Evolutionary conservation across 2,797 vertebrate genomes (phyloP).

Genomic region (Sebastiscus albofasciatus): DNA sequence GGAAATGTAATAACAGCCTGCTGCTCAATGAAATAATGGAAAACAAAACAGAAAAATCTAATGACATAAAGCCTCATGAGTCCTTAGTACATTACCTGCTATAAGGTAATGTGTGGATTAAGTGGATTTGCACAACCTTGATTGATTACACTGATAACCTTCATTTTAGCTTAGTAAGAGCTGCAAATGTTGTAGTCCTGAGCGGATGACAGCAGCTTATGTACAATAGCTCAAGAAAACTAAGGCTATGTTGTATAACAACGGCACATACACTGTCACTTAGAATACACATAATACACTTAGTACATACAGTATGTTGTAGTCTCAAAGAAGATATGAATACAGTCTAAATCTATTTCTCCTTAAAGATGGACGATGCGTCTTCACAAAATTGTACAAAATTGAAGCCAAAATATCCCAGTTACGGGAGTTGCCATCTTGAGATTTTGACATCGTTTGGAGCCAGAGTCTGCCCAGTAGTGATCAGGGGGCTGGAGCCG

Average conservation of each 20-base stretch:
- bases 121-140: not conserved
- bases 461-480: too few species aligned
- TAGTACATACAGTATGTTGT: not conserved
- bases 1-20: not conserved
- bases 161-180: not conserved
- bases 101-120: too few species aligned
- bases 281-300: not conserved
- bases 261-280: not conserved
- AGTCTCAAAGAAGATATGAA: not conserved
- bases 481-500: too few species aligned
- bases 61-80: not conserved
- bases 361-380: too few species aligned
- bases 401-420: too few species aligned
- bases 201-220: not conserved
- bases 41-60: constrained; percentile 7
- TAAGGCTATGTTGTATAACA: not conserved
- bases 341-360: not conserved
- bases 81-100: constrained; percentile 1
- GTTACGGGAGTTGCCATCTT: fast-evolving
- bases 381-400: too few species aligned
- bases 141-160: constrained; percentile 2
- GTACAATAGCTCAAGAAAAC: not conserved
- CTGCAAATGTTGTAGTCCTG: not conserved
- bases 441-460: too few species aligned
- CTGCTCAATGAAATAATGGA: constrained; percentile 1